A percentile compares a stretch with the other conserved stretches of the same genome.
These are phyloP conservation scores for Halocynthia aurantium DNA, from an alignment of 23 tunicate species.

Conservation along the genomic window DNA sequence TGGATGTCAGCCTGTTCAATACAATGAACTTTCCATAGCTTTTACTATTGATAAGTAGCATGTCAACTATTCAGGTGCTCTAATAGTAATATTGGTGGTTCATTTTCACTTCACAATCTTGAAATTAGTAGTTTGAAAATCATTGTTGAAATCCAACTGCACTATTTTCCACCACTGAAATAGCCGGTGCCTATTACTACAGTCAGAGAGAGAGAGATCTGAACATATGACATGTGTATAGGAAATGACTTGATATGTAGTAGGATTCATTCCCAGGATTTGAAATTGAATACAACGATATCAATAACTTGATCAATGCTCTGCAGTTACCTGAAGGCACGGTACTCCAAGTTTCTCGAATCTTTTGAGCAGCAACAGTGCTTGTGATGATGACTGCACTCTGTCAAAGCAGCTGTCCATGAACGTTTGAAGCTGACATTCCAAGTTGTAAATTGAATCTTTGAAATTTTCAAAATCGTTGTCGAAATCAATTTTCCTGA, in stretches of 20 bases:
- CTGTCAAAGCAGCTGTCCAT: conserved; percentile 90
- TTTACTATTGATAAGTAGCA: neutral
- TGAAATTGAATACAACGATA: neutral
- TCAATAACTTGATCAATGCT: too few relatives aligned
- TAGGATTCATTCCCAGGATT: neutral
- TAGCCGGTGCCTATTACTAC: too few relatives aligned
- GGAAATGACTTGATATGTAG: too few relatives aligned
- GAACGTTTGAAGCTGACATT: conserved; percentile 81
- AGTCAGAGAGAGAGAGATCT: too few relatives aligned
- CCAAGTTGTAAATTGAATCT: conserved; percentile 64
- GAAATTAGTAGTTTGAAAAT: neutral
- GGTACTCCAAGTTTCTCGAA: conserved; percentile 86
- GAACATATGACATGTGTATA: too few relatives aligned
- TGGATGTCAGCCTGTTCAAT: conserved; percentile 47
- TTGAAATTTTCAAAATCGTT: conserved; percentile 89
- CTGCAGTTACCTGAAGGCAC: conserved; percentile 55
- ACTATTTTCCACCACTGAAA: neutral
- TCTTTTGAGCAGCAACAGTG: conserved; percentile 62
- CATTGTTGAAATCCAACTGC: neutral
- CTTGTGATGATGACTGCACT: conserved; percentile 74
- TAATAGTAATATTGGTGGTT: neutral
- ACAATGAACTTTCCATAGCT: neutral
- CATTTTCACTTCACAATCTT: neutral
- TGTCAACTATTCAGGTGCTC: neutral
- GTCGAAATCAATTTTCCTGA: conserved; percentile 94